Conservation (phyloP, 2,888 invertebrate species). For the Halictus quadricinctus region DNA sequence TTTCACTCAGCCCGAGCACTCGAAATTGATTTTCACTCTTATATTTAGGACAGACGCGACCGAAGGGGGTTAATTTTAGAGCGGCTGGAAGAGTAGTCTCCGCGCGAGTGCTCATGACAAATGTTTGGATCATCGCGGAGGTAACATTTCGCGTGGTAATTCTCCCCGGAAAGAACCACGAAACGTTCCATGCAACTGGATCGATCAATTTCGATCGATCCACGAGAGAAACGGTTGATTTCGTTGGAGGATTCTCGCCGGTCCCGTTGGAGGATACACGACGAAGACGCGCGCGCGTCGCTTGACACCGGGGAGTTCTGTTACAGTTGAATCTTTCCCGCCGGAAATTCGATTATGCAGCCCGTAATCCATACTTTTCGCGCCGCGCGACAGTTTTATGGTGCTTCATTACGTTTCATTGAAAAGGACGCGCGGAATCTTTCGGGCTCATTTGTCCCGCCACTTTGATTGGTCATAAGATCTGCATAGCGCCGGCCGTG, state of each 20-base stretch:
- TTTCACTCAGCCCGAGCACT: not conserved
- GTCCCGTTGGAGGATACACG: not conserved
- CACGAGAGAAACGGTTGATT: not conserved
- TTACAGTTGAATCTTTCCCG: slow-evolving; percentile 36
- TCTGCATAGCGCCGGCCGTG: not conserved
- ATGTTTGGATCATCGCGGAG: slow-evolving; percentile 15
- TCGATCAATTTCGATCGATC: not conserved
- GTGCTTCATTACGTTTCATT: not conserved
- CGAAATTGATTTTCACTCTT: not conserved
- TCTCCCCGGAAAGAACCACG: not conserved
- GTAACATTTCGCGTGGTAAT: not conserved
- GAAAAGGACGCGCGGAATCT: not conserved
- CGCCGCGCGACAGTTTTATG: slow-evolving; percentile 18
- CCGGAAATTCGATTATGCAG: slow-evolving; percentile 46
- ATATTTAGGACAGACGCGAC: not conserved
- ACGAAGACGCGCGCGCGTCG: not conserved
- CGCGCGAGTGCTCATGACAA: slow-evolving; percentile 4
- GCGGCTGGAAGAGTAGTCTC: not conserved
- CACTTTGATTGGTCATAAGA: not conserved
- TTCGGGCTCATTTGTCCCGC: not conserved
- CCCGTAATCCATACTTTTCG: slow-evolving; percentile 8
- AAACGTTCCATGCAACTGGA: not conserved
- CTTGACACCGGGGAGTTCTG: slow-evolving; percentile 11
- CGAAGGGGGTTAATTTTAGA: slow-evolving; percentile 13
- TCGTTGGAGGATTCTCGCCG: not conserved